Percentiles rank a stretch among this genome's conserved stretches.
Conservation (phyloP, 2,797 vertebrate species). For the Cuculus canorus region DNA sequence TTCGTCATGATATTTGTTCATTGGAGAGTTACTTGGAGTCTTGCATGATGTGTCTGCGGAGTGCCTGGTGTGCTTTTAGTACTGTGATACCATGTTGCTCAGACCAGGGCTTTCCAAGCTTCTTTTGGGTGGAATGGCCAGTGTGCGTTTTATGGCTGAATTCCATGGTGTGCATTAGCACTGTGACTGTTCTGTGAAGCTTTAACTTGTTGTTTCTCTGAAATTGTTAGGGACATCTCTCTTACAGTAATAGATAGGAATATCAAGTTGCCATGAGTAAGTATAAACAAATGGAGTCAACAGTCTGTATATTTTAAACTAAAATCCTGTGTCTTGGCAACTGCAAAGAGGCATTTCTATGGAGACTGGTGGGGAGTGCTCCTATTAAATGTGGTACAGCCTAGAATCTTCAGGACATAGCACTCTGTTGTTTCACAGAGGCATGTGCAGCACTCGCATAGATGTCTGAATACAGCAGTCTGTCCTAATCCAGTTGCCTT, state of each 20-base stretch:
- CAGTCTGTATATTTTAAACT: background rate
- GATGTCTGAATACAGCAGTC: background rate
- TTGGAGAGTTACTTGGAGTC: background rate
- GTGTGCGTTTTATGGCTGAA: background rate
- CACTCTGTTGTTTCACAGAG: background rate
- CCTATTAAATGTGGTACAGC: background rate
- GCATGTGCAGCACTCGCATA: background rate
- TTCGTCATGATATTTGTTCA: background rate
- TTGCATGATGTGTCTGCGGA: background rate
- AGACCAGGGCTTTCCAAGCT: background rate
- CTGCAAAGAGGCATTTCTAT: background rate
- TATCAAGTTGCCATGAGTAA: background rate
- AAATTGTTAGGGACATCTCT: background rate
- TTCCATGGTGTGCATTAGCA: background rate
- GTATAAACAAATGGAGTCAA: background rate
- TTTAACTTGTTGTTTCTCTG: background rate
- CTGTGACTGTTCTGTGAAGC: background rate
- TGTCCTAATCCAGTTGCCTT: background rate
- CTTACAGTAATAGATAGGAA: background rate
- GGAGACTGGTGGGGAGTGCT: background rate
- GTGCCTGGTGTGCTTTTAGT: background rate
- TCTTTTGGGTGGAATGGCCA: background rate
- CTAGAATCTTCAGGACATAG: background rate
- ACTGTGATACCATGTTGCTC: background rate
- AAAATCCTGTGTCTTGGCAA: background rate